Evolutionary conservation across 2,888 invertebrate genomes (phyloP), one percentile per base, ranked within the genome.

Genomic region (Apotomis capreana): DNA sequence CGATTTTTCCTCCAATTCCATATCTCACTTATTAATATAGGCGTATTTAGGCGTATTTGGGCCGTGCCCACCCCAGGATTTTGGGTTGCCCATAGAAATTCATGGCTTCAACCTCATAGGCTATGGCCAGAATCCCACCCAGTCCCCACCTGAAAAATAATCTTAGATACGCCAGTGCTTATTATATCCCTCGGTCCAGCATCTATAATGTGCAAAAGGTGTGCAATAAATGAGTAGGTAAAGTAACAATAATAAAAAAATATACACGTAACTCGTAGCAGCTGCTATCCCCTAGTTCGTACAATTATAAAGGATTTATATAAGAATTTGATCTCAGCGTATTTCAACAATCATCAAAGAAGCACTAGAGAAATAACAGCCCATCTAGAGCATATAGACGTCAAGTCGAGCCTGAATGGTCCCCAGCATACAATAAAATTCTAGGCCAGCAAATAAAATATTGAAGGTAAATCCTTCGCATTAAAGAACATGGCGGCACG

Each of bases 401-500:
- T 49, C 36, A 4, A 57, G 1, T 57, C 37, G n/a, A 37, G 36
- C 5, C 12, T 37, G n/a, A 37, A 57, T 15, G 57, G 57, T 12
- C 36, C 57, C 37, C 12, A 12, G n/a, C 57, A 5, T 37, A 55
- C 55, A 26, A 55, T 55, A 55, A 36, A 9, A 9, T 15, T 9
- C 54, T 54, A 54, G 13, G 13, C 54, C 54, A 15, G 5, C 13
- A 15, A 13, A 15, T 44, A 44, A 37, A 63, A 62, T 62, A 63
- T 63, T 40, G 52, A 40, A 40, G 63, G 63, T 49, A 51, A 52
- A 63, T 52, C 52, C 63, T 40, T 40, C n/a, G 1, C 63, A 57
- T 54, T 15, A 37, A 49, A 52, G 51, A 36, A 36, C 37, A 40
- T 63, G 13, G 37, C 52, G 13, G 52, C 37, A 13, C 36, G 9